Conservation (phyloP, 30 jellyfish, hydroid and myxozoan species). For the Euphysa ruthae region DNA sequence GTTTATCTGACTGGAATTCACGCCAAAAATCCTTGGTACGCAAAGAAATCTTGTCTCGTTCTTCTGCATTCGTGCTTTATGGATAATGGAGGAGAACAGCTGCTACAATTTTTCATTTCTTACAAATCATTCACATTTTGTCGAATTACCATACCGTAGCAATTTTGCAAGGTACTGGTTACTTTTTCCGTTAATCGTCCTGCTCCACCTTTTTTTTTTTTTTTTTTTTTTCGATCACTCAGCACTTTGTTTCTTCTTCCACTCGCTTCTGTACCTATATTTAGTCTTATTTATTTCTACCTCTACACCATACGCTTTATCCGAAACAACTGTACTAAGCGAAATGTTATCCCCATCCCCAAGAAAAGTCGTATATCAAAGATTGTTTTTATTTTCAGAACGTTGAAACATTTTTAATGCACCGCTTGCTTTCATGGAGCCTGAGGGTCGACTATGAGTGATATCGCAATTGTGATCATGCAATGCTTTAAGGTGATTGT, state of each 20-base stretch:
- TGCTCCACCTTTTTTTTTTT: neutral
- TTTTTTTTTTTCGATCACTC: too few species aligned
- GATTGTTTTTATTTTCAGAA: conserved; percentile 1
- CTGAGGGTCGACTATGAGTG: neutral
- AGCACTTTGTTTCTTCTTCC: neutral
- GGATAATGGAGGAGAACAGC: neutral
- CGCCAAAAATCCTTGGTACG: too few species aligned
- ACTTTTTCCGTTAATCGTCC: neutral
- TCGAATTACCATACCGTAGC: neutral
- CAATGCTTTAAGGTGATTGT: neutral
- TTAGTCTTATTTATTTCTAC: neutral
- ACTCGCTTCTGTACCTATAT: neutral
- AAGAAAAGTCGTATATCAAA: conserved; percentile 6
- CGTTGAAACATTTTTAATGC: neutral
- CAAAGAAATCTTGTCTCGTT: too few species aligned
- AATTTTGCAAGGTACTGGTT: neutral
- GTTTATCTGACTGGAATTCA: too few species aligned
- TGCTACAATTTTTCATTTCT: neutral
- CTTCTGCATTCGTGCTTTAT: too few species aligned
- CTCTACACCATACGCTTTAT: neutral
- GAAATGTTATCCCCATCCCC: neutral
- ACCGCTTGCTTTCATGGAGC: neutral
- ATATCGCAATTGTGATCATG: neutral
- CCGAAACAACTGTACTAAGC: neutral
- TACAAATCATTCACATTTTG: neutral